Base-by-base conservation (phyloP, 2,797 vertebrate species). In the Champsocephalus esox region DNA sequence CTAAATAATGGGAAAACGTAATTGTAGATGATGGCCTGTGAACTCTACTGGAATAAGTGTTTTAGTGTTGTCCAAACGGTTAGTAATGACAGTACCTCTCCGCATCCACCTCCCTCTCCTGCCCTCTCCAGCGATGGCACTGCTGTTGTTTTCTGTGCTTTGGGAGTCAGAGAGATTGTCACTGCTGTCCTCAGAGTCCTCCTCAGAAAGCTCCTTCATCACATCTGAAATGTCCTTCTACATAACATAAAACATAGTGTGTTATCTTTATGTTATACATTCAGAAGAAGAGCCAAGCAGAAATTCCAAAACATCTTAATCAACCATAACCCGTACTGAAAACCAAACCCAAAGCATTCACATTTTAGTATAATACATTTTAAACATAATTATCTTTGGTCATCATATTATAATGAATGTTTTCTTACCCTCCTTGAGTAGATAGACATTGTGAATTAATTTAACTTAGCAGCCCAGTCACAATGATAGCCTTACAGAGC, bases 111-210 rank as follows among this genome's bases (percentile, higher is more conserved):
- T 91, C 91, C 96, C 97, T 82, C 93, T 97, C 85, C 89, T 93
- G 48, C 93, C 92, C 9, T 97, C 97, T 82, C 94, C 96, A 89
- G 73, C 88, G 73, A 93, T 92, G 90, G 91, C 91, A 51, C 91
- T 93, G 73, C 95, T 93, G 74, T 91, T 97, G 93, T 92, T 97
- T 86, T 96, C 97, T 0, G 96, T 94, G 92, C 95, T 96, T 74
- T 83, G 95, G 1, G 96, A 95, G 89, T 99, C 97, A 0, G 97
- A 99, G 11, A 96, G 96, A 56, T 92, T 95, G 60, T 98, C 98
- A 1, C 97, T 98, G 95, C 97, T 98, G 16, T 99, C 97, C 76
- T 98, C 97, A 0, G 98, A 98, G 74, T 85, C 94, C 12, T 98
- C 97, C 43, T 98, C 97, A 0, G 96, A 98, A 49, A 98, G 93